These are phyloP conservation scores for Scleropages formosus DNA, from an alignment of 2,797 vertebrate genomes.

Conservation along the genomic window DNA sequence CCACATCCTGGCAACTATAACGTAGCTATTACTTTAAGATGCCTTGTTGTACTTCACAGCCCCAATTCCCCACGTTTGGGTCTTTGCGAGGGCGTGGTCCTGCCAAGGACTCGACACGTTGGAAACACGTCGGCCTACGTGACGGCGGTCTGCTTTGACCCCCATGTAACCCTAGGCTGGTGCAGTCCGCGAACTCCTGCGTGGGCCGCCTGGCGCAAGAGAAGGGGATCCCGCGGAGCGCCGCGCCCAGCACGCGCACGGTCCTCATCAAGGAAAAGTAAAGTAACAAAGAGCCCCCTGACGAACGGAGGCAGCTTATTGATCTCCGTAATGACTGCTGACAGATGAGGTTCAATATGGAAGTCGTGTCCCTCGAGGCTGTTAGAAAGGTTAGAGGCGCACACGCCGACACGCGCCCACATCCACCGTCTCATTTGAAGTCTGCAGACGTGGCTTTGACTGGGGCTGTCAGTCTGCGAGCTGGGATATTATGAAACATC, in stretches of 20 bases:
- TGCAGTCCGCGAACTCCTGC: not conserved
- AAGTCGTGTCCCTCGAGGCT: slow-evolving; percentile 18
- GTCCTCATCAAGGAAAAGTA: slow-evolving; percentile 6
- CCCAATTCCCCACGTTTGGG: no score
- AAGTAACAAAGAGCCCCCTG: slow-evolving; percentile 1
- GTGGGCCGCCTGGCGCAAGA: not conserved
- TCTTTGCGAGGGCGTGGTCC: no score
- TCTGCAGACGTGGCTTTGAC: not conserved
- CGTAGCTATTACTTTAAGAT: no score
- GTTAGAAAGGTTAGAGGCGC: slow-evolving; percentile 19
- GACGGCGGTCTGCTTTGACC: not conserved
- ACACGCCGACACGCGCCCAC: not conserved
- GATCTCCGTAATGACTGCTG: slow-evolving; percentile 27
- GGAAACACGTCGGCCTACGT: not conserved
- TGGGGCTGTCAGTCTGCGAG: not conserved
- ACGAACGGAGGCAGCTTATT: not conserved
- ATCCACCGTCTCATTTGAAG: not conserved
- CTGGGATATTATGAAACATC: not conserved
- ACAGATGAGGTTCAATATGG: slow-evolving; percentile 23
- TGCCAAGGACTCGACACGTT: not conserved
- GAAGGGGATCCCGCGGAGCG: not conserved
- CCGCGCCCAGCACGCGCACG: not conserved
- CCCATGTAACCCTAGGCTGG: not conserved
- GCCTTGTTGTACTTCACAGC: no score
- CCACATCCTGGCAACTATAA: no score